These are phyloP conservation scores for Saccostrea cuccullata DNA, from an alignment of 1,140 invertebrate genomes.

Conservation along the genomic window DNA sequence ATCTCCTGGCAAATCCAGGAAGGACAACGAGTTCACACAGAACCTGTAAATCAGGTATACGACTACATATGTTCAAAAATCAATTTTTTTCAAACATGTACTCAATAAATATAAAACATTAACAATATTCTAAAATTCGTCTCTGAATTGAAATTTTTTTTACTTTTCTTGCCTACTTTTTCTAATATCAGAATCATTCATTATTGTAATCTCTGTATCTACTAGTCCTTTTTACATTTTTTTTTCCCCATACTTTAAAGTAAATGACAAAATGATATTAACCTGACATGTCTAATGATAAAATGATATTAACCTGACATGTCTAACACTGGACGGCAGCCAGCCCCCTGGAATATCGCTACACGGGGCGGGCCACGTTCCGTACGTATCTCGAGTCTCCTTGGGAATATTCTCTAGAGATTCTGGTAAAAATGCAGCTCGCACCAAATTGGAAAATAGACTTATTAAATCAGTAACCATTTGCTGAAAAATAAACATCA, in stretches of 20 bases:
- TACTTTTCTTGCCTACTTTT: too few relatives aligned
- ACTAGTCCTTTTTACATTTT: too few relatives aligned
- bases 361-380: constrained; percentile 72
- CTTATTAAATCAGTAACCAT: constrained; percentile 85
- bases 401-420: constrained; percentile 77
- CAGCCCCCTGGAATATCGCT: constrained; percentile 82
- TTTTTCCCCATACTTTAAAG: too few relatives aligned
- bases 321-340: constrained; percentile 88
- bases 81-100: too few relatives aligned
- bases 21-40: constrained; percentile 73
- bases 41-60: constrained; percentile 66
- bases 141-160: too few relatives aligned
- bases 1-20: constrained; percentile 88
- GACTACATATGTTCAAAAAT: neutral
- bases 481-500: constrained; percentile 72
- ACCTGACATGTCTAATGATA: too few relatives aligned
- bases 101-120: too few relatives aligned
- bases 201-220: too few relatives aligned
- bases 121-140: too few relatives aligned
- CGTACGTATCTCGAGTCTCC: constrained; percentile 67
- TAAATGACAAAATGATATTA: too few relatives aligned
- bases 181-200: too few relatives aligned
- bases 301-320: constrained; percentile 79
- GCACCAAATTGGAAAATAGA: constrained; percentile 84
- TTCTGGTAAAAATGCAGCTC: constrained; percentile 84